phyloP scores from a whole-genome alignment of 2,113 vertebrate genomes.

The Ceyx cyanopectus region DNA sequence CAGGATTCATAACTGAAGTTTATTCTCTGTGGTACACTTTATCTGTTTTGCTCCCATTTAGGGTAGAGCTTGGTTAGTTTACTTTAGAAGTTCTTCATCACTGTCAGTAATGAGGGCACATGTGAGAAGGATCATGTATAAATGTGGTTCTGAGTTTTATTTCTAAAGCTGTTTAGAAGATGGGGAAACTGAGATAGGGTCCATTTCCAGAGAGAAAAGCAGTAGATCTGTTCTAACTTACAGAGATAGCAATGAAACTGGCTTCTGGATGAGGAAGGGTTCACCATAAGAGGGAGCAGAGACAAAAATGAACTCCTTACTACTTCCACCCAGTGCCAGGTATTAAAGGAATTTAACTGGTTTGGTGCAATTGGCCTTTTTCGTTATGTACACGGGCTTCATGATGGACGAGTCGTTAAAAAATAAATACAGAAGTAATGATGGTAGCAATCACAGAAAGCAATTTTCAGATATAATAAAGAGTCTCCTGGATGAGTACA shows the following conservation, averaged over 20 bases:
- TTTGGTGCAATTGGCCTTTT: constrained; percentile 31
- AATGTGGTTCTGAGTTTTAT: neutral
- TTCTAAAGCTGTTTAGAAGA: neutral
- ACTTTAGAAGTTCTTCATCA: neutral
- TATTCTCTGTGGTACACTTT: neutral
- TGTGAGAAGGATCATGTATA: neutral
- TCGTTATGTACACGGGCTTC: neutral
- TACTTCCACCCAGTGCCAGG: neutral
- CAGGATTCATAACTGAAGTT: neutral
- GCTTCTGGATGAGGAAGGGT: constrained; percentile 20
- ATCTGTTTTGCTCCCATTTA: neutral
- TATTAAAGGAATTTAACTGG: constrained; percentile 45
- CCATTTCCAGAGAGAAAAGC: constrained; percentile 17
- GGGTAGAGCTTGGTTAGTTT: neutral
- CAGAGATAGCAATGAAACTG: neutral
- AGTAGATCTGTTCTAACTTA: constrained; percentile 3
- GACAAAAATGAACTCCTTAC: constrained; percentile 41
- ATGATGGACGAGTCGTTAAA: constrained; percentile 44
- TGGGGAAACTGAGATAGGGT: neutral
- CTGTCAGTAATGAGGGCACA: neutral
- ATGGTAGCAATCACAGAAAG: constrained; percentile 61
- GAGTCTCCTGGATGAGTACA: constrained; percentile 34
- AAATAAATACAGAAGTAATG: constrained; percentile 59
- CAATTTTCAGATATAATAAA: constrained; percentile 63
- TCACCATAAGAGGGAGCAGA: neutral